These are phyloP conservation scores for Hormaphis cornu DNA, from an alignment of 1,140 invertebrate species.

Conservation along the genomic window DNA sequence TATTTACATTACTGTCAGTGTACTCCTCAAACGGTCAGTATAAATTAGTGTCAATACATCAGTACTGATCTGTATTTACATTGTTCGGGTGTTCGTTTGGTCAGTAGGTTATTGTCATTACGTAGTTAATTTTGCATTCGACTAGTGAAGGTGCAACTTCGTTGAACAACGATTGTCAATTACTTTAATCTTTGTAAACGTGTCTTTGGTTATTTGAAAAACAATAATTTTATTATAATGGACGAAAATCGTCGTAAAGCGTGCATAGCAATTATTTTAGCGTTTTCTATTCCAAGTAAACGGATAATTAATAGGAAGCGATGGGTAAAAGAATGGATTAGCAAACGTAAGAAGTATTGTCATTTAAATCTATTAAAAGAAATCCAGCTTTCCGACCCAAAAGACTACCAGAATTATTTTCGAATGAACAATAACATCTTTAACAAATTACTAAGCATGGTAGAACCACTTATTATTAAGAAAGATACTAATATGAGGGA, in stretches of 20 bases:
- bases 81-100: too few relatives aligned
- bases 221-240: neutral
- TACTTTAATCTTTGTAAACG: neutral
- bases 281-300: too few relatives aligned
- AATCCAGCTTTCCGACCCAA: neutral
- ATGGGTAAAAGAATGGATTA: too few relatives aligned
- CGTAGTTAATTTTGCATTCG: neutral
- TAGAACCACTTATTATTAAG: constrained; percentile 3
- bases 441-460: constrained; percentile 4
- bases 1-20: too few relatives aligned
- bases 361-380: too few relatives aligned
- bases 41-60: too few relatives aligned
- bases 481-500: neutral
- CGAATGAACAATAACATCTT: neutral
- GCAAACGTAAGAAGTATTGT: too few relatives aligned
- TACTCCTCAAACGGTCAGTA: too few relatives aligned
- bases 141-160: too few relatives aligned
- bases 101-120: neutral
- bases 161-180: neutral
- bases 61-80: too few relatives aligned
- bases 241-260: neutral
- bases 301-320: neutral
- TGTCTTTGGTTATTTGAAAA: neutral
- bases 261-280: too few relatives aligned
- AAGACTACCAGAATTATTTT: constrained; percentile 6